These are phyloP conservation scores for Hymenopus coronatus DNA, from an alignment of 2,888 invertebrate genomes.

Conservation along the genomic window DNA sequence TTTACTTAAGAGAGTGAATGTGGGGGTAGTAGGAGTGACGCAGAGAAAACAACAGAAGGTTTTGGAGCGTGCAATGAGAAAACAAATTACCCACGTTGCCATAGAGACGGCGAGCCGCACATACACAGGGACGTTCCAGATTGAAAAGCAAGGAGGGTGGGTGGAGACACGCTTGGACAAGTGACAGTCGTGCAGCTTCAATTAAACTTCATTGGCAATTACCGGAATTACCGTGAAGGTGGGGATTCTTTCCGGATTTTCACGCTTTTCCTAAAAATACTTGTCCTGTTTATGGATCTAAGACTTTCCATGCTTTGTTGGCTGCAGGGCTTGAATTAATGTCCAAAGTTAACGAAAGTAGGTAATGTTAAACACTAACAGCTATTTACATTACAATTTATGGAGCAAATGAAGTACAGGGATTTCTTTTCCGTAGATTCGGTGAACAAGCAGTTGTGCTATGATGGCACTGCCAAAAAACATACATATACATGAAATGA, in stretches of 20 bases:
- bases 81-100: slow-evolving; percentile 11
- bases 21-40: neutral
- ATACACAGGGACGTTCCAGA: neutral
- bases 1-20: neutral
- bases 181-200: neutral
- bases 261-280: neutral
- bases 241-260: neutral
- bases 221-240: neutral
- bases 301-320: neutral
- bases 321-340: neutral
- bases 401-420: no score
- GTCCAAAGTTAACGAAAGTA: neutral
- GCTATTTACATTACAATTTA: no score
- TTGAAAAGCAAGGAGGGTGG: slow-evolving; percentile 10
- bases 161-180: neutral
- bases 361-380: neutral
- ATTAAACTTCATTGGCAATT: neutral
- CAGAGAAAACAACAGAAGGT: neutral
- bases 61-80: slow-evolving; percentile 20
- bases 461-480: no score
- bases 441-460: no score
- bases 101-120: neutral
- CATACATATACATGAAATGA: no score
- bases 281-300: neutral
- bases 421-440: no score